Percentiles rank a stretch among this genome's conserved stretches.
Conservation (phyloP, 2,797 vertebrate species). For the Leuciscus waleckii region DNA sequence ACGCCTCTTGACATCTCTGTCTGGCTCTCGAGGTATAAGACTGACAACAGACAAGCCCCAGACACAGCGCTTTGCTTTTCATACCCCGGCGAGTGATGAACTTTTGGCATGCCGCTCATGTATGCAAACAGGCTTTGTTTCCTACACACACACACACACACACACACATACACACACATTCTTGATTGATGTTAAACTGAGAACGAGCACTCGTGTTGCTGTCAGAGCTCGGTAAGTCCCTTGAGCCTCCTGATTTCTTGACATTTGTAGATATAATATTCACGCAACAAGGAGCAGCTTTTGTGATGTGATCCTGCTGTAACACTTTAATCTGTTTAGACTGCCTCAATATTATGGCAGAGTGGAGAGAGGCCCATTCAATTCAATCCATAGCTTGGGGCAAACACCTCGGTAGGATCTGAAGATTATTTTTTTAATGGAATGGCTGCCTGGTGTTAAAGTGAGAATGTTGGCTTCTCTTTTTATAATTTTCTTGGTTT, state of each 20-base stretch:
- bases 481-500: constrained; percentile 23
- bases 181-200: constrained; percentile 84
- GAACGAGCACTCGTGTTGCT: constrained; percentile 79
- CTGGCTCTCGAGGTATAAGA: constrained; percentile 67
- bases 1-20: constrained; percentile 74
- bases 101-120: constrained; percentile 57
- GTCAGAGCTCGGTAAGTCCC: constrained; percentile 79
- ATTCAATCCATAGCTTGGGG: constrained; percentile 61
- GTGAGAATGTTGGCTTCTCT: constrained; percentile 20
- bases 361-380: constrained; percentile 69
- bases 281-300: constrained; percentile 66
- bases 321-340: constrained; percentile 85
- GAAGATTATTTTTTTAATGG: constrained; percentile 29
- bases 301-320: constrained; percentile 74
- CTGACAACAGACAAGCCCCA: constrained; percentile 80
- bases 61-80: constrained; percentile 70
- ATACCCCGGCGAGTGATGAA: constrained; percentile 68
- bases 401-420: constrained; percentile 43
- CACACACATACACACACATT: constrained; percentile 19
- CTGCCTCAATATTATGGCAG: constrained; percentile 73
- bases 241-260: constrained; percentile 79
- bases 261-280: constrained; percentile 82
- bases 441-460: constrained; percentile 46
- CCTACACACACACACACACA: constrained; percentile 10
- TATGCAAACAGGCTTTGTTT: constrained; percentile 50